Evolutionary conservation across 2,797 vertebrate genomes (phyloP).

Genomic region (Tachyglossus aculeatus): DNA sequence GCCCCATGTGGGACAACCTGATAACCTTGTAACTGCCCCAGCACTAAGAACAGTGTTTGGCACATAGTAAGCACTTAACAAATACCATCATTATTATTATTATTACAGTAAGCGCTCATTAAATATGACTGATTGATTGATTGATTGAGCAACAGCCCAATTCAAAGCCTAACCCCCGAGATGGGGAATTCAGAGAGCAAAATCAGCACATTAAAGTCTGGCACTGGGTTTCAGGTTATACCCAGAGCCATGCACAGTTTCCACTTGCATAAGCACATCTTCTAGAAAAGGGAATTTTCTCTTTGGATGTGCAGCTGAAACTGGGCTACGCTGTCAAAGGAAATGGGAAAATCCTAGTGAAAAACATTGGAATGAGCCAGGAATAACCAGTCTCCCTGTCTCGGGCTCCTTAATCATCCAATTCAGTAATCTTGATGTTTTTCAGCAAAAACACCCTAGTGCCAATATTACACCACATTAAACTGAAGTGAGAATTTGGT

Average conservation of each 20-base stretch:
- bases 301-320: background rate
- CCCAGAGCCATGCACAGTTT: conserved; percentile 22
- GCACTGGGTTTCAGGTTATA: background rate
- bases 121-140: too few relatives aligned
- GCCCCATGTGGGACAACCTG: too few relatives aligned
- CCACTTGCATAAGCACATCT: conserved; percentile 53
- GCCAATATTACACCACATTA: too few relatives aligned
- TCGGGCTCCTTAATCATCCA: background rate
- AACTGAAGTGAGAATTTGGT: too few relatives aligned
- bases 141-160: background rate
- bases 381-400: background rate
- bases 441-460: too few relatives aligned
- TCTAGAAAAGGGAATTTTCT: conserved; percentile 44
- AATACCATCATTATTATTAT: too few relatives aligned
- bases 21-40: too few relatives aligned
- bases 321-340: conserved; percentile 41
- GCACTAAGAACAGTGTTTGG: too few relatives aligned
- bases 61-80: too few relatives aligned
- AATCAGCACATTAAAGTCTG: conserved; percentile 19
- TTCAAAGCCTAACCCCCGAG: background rate
- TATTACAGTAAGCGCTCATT: too few relatives aligned
- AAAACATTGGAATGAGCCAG: background rate
- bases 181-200: conserved; percentile 13
- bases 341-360: conserved; percentile 24
- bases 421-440: background rate